Evolutionary conservation across 2,888 invertebrate species (phyloP).

Genomic region (Cephus sareptanus): DNA sequence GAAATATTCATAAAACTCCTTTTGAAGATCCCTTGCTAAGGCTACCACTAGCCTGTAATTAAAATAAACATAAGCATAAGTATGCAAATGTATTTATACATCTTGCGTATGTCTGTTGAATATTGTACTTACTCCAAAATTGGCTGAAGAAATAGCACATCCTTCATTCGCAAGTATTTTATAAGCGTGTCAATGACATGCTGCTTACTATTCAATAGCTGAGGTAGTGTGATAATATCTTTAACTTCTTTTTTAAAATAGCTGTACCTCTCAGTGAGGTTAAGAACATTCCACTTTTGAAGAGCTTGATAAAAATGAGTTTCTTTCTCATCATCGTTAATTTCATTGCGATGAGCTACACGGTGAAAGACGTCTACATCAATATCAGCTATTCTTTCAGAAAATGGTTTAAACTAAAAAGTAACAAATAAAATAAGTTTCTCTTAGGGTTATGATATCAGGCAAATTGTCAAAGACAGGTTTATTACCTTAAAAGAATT

Average conservation of each 20-base stretch:
- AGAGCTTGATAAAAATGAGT: constrained; percentile 86
- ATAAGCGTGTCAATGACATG: constrained; percentile 78
- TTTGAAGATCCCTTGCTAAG: constrained; percentile 86
- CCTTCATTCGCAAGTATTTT: constrained; percentile 78
- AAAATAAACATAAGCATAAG: constrained; percentile 18
- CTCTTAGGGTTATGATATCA: neutral
- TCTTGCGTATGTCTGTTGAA: neutral
- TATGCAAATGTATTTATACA: neutral
- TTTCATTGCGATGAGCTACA: constrained; percentile 80
- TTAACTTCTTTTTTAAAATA: constrained; percentile 81
- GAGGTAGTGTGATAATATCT: constrained; percentile 83
- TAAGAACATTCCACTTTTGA: constrained; percentile 90
- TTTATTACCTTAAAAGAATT: constrained; percentile 81
- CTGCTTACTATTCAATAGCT: constrained; percentile 84
- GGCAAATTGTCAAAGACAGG: neutral
- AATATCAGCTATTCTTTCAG: constrained; percentile 86
- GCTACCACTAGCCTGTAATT: constrained; percentile 81
- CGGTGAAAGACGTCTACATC: constrained; percentile 90
- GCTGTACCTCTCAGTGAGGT: constrained; percentile 85
- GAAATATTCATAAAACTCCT: constrained; percentile 91
- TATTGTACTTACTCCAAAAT: constrained; percentile 81
- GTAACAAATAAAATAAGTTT: constrained; percentile 24
- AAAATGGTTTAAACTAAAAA: constrained; percentile 86
- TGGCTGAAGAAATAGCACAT: constrained; percentile 81
- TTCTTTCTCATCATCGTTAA: constrained; percentile 75